Evolutionary conservation across 2,113 vertebrate genomes (phyloP), one percentile per base, ranked within the genome.

Genomic region (Phoenicopterus ruber): DNA sequence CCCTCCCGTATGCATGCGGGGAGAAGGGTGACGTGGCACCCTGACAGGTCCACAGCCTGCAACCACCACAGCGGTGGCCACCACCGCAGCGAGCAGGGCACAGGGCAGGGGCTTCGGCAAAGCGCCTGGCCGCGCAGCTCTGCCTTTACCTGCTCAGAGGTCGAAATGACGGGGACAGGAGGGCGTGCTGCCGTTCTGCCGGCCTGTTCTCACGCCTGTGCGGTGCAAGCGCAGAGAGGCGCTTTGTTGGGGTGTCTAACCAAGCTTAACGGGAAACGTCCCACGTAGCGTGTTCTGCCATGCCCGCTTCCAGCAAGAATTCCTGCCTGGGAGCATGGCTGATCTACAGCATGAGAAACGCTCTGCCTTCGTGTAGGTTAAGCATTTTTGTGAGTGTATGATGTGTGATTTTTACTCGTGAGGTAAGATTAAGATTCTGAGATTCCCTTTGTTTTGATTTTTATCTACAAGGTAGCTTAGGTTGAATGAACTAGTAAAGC

Each of bases 131-230:
- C 10, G 1, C 62, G 34, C 18, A 59, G 19, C 20, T 57, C 9
- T 24, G 71, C 34, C 47, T 72, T 42, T 26, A 10, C 34, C 28
- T 24, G 3, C 21, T 16, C 13, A 19, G 44, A 44, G 7, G 18
- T 7, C 66, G 25, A 65, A 77, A 34, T 13, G 38, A 9, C 59
- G 49, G 8, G 3, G 21, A 50, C 15, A 11, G 28, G 28, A 82
- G 40, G 24, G 2, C 4, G 4, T 8, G 3, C 24, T 73, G 66
- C 58, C 4, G 0, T 25, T 72, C 31, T 78, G 63, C 32, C 25
- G 55, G 44, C 40, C 77, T 36, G 0, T 46, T 52, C 34, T 19
- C 11, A 31, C 5, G 3, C 1, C 7, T 36, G 13, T 38, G n/a
- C 7, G 2, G 12, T 31, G 40, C 9, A 50, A 49, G 54, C 7